Evolutionary conservation across 2,797 vertebrate species (phyloP), one percentile per base, ranked within the genome.

Genomic region (Neosalanx taihuensis): DNA sequence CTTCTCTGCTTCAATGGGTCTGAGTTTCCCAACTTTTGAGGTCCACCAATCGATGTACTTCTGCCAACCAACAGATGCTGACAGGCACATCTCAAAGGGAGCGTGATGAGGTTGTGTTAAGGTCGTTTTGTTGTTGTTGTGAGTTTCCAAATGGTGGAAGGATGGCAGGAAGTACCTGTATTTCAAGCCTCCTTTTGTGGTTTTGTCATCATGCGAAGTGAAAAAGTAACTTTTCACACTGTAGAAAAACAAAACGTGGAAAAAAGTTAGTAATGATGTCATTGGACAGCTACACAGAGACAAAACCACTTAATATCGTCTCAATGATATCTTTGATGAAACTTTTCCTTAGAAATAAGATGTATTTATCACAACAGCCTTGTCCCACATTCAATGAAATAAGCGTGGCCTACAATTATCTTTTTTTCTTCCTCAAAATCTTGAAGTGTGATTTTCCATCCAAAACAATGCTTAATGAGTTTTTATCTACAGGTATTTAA

Each of bases 401-500:
- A 29, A 46, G 66, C 26, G 12, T 6, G 6, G 31, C 17, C 26
- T 30, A 53, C 73, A 68, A 71, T 72, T 71, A 73, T 72, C 70
- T 83, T 86, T 73, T 72, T 71, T 74, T 72, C 70, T 83, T 86
- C 74, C 79, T 71, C 76, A 84, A 66, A 86, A 81, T 85, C 84
- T 75, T 76, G 18, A 31, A 15, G 23, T 33, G 13, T 49, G 59
- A 79, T 79, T 88, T 72, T 75, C 84, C 86, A 91, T 77, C 83
- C 86, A 83, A 84, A 69, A 81, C 81, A 76, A 70, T 67, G 72
- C 72, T 80, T 91, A 88, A 89, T 90, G 81, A 89, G 88, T 89
- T 89, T 82, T 76, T 81, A 86, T 89, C 85, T 87, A 83, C 81
- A 79, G 83, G 83, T 88, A 86, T 85, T 92, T 91, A 90, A 89